Base-by-base conservation (phyloP, 2,797 vertebrate genomes). In the Meriones psammophilus region DNA sequence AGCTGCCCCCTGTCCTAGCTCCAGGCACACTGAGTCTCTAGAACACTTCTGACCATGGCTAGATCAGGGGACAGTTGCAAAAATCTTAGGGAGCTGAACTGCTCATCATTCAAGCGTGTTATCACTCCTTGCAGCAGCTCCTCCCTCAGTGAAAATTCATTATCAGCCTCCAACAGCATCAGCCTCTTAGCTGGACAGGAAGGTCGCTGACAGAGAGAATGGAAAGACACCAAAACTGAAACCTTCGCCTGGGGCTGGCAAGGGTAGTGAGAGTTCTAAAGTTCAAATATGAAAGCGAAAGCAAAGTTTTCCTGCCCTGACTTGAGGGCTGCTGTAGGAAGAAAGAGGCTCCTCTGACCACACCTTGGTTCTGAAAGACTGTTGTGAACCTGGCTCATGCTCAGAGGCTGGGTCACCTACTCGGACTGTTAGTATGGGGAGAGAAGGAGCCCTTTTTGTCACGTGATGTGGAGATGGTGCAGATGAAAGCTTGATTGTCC, bases 401-500 rank as follows among this genome's bases (percentile, higher is more conserved):
- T 97, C 73, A 92, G 98, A 96, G 89, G 81, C 95, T 88, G 22
- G 66, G 92, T 64, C 8, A 96, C 92, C 86, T 95, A 96, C 97
- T 97, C 97, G 94, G 86, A 83, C 33, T 93, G 77, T 96, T 56
- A 39, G 36, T 33, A 92, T 80, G 78, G 33, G 96, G 1, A 28
- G 79, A 96, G 88, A 64, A 90, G 96, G 97, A 92, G 88, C 69
- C 71, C 89, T 94, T 97, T 96, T 93, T 91, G 96, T 90, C 93
- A 95, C 96, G 96, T 95, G 66, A 97, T 92, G 95, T 96, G 89
- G 90, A 79, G 96, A 96, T 96, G 88, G 96, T 74, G 96, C 83
- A 97, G 96, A 97, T 89, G 91, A 98, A 98, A 98, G 98, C 98
- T 98, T 98, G 98, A 98, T 98, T 96, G 97, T 56, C 98, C 98